These are phyloP conservation scores for Chunga burmeisteri DNA, from an alignment of 2,113 vertebrate species.

Conservation along the genomic window DNA sequence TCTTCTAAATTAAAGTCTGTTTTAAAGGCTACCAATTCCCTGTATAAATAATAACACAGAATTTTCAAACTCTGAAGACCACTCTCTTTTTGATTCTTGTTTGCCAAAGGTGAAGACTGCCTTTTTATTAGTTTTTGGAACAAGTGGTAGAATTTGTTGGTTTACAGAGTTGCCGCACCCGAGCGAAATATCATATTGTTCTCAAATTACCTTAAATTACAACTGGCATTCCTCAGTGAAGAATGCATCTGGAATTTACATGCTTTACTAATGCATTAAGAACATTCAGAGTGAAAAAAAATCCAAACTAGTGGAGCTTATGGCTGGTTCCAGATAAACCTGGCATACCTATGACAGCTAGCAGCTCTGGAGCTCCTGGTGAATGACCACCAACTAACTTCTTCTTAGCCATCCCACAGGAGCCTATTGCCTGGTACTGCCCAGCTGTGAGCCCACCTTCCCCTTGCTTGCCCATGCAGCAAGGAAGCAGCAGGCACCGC, in stretches of 20 bases:
- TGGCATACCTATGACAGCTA: not conserved
- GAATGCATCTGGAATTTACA: not conserved
- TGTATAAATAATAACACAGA: not conserved
- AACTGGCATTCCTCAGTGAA: not conserved
- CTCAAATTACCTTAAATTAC: not conserved
- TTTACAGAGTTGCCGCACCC: not conserved
- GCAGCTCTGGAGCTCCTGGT: accelerated
- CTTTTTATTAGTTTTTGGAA: not conserved
- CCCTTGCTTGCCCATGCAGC: not conserved
- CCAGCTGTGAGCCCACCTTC: not conserved
- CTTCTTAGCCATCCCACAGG: not conserved
- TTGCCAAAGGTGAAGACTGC: not conserved
- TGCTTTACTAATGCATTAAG: not conserved
- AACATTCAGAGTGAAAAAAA: not conserved
- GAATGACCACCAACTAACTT: not conserved
- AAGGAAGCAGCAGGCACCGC: not conserved
- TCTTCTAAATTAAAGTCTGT: not conserved
- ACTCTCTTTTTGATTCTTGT: not conserved
- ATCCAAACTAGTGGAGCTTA: accelerated
- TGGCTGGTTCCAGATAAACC: not conserved
- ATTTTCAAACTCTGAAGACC: not conserved
- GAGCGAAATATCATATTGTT: not conserved
- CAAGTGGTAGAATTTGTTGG: not conserved
- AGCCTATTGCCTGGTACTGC: not conserved
- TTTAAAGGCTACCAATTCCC: not conserved